Percentiles rank a stretch among this genome's conserved stretches.
Conservation (phyloP, 2,113 vertebrate genomes). For the Stomatorhinus ivindoensis region DNA sequence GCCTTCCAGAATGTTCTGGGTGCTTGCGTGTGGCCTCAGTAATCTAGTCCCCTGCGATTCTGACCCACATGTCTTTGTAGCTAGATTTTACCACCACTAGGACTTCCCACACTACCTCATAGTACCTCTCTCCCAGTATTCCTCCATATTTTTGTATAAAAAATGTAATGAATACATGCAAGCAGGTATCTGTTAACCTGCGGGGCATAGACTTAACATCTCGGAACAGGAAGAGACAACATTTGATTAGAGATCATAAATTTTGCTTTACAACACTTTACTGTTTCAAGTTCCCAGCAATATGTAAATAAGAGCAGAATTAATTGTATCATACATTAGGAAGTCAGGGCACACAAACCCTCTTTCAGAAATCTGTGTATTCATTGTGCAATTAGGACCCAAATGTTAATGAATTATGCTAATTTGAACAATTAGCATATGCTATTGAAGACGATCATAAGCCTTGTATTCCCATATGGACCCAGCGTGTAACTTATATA, state of each 20-base stretch:
- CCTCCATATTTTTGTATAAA: slow-evolving; percentile 34
- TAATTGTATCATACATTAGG: slow-evolving; percentile 53
- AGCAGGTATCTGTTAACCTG: slow-evolving; percentile 47
- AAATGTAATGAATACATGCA: slow-evolving; percentile 24
- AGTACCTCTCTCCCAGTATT: background rate
- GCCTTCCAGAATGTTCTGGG: slow-evolving; percentile 5
- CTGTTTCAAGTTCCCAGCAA: slow-evolving; percentile 51
- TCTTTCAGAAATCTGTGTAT: slow-evolving; percentile 43
- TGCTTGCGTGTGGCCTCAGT: slow-evolving; percentile 31
- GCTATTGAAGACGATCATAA: slow-evolving; percentile 62
- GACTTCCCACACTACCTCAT: background rate
- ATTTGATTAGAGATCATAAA: slow-evolving; percentile 57
- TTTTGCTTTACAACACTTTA: slow-evolving; percentile 54
- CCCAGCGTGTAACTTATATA: slow-evolving; percentile 44
- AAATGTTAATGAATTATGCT: slow-evolving; percentile 73
- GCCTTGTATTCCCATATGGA: slow-evolving; percentile 50
- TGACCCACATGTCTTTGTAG: background rate
- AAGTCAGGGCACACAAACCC: slow-evolving; percentile 51
- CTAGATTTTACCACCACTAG: background rate
- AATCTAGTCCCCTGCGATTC: slow-evolving; percentile 9
- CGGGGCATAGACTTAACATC: slow-evolving; percentile 42
- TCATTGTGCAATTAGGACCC: slow-evolving; percentile 65
- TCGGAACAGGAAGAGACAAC: slow-evolving; percentile 53
- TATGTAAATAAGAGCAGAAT: slow-evolving; percentile 51
- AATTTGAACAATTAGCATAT: slow-evolving; percentile 68